Evolutionary conservation across 2,797 vertebrate genomes (phyloP).

Genomic region (Hippoglossus hippoglossus): DNA sequence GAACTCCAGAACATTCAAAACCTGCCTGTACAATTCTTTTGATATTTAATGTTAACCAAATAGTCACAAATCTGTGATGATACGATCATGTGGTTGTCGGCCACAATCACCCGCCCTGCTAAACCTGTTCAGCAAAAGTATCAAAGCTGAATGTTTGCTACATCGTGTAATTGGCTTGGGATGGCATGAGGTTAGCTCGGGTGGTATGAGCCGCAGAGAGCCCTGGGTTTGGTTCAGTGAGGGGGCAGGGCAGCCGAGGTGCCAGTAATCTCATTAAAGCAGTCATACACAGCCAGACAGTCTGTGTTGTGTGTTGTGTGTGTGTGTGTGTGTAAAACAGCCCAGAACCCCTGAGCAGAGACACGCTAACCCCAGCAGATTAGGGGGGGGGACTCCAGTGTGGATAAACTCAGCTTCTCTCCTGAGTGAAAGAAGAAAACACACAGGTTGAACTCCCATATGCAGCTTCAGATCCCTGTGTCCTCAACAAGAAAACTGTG

Average conservation of each 20-base stretch:
- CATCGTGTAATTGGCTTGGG: constrained; percentile 43
- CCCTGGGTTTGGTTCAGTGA: not conserved
- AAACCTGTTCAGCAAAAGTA: constrained; percentile 17
- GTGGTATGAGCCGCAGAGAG: constrained; percentile 7
- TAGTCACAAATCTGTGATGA: constrained; percentile 28
- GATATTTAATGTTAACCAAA: constrained; percentile 22
- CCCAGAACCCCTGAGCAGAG: constrained; percentile 23
- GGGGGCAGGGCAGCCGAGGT: constrained; percentile 39
- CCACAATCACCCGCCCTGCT: not conserved
- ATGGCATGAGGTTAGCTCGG: constrained; percentile 10
- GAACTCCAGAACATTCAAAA: not conserved
- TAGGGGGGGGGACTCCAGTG: constrained; percentile 16
- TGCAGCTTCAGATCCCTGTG: constrained; percentile 20
- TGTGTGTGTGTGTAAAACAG: constrained; percentile 32
- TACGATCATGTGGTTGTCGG: constrained; percentile 14
- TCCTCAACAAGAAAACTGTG: constrained; percentile 6
- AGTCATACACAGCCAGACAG: constrained; percentile 43
- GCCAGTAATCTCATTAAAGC: constrained; percentile 69
- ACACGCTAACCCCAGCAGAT: constrained; percentile 32
- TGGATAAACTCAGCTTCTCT: constrained; percentile 45
- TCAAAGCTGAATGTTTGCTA: constrained; percentile 23
- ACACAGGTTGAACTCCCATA: constrained; percentile 12
- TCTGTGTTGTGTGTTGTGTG: constrained; percentile 16
- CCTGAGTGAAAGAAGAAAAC: constrained; percentile 17
- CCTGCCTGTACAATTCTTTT: not conserved